Evolutionary conservation across 2,797 vertebrate genomes (phyloP), one percentile per base, ranked within the genome.

Genomic region (Onychomys leucogaster): DNA sequence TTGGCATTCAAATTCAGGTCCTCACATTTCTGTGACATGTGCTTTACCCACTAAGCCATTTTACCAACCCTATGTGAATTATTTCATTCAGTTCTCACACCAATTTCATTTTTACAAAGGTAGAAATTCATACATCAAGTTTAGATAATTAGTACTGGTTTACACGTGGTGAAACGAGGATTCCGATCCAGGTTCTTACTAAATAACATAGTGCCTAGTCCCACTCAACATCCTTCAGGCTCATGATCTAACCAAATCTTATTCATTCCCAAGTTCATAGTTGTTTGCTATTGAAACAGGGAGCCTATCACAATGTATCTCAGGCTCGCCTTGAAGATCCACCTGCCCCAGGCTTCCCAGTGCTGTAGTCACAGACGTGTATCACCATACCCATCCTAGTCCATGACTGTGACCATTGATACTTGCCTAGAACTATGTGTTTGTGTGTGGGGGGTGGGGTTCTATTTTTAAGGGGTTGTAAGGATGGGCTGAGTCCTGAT

Each of bases 81-180:
- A 86, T 94, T 75, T 82, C 82, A 77, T 73, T 94, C 37, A 78
- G 3, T 95, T 96, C 63, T 93, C 46, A 90, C 10, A 43, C 92
- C 81, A 61, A 17, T 41, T 21, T 73, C 75, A 23, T 71, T 59
- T 83, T 97, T 88, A 90, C 17, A 86, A 71, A 95, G 6, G 75
- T 92, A 21, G 57, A 85, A 67, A 85, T 1, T 71, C 27, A 85
- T 27, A 27, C 67, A 88, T 7, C 67, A 12, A 92, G 49, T 52
- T 77, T 85, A 89, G 81, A 71, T 73, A 75, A 91, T 90, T 52
- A 88, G 67, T 78, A 21, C 14, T 90, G 29, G 61, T 76, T 90
- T 89, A 75, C 49, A 91, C 0, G 11, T 29, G 37, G 37, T 78
- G 46, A 41, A 67, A 43, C 55, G 94, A 89, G 52, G 43, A 90